Base-by-base conservation (phyloP, 2,888 invertebrate genomes). In the Stenchaetothrips biformis region DNA sequence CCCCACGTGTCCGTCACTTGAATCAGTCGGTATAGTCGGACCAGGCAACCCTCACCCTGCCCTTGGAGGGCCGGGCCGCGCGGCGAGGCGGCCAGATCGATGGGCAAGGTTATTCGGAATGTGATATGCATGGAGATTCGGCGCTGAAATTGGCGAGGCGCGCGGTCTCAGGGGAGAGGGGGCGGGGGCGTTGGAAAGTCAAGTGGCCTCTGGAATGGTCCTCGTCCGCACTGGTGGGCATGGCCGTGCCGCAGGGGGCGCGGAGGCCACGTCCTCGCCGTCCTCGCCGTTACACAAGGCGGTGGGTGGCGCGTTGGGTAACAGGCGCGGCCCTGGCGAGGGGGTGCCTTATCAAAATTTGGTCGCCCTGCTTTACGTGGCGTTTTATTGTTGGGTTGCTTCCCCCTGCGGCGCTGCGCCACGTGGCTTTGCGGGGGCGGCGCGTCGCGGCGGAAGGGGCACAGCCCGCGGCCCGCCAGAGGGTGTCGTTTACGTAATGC, bases 51-150 rank as follows among this genome's bases (percentile, higher is more conserved):
- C 67, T n/a, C 67, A 67, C 67, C 67, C 67, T 74, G 67, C 67
- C 67, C 67, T 74, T 74, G 67, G 25, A 7, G 7, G 59, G 7
- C 13, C 59, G 59, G 37, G 13, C 59, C 13, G 59, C 18, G 59
- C 18, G 53, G 53, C 53, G 53, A 7, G 13, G 53, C 67, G n/a
- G 9, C n/a, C 67, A 1, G 67, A 74, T 74, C 67, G 67, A 74
- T 74, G 67, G 21, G 25, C 67, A 25, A 74, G 67, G 67, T 74
- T 74, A 74, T 74, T 25, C 25, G 21, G 67, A 74, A 74, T 74
- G 67, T 25, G 67, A 74, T 74, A 74, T 74, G 67, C 67, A 74
- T 25, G 67, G 67, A 11, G 9, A 13, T 6, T 13, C 53, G 53
- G 53, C 8, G 53, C 53, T 53, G 18, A 53, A 13, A 53, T 4